Evolutionary conservation across 2,797 vertebrate genomes (phyloP).

Genomic region (Anguilla anguilla): DNA sequence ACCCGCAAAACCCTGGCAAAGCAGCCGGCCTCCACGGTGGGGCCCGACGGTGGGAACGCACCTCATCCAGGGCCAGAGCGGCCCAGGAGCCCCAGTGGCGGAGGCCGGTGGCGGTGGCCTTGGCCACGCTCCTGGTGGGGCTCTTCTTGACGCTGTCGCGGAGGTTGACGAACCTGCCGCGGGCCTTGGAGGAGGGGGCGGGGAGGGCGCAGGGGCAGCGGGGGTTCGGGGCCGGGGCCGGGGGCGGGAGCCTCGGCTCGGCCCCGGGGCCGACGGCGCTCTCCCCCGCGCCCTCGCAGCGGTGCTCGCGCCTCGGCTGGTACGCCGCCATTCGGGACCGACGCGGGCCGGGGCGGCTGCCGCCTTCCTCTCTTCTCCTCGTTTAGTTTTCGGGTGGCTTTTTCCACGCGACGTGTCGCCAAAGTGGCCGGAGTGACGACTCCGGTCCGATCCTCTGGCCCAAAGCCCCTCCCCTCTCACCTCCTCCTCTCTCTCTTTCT

Average conservation of each 20-base stretch:
- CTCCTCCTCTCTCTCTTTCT: constrained; percentile 49
- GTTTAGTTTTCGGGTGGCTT: neutral
- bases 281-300: constrained; percentile 53
- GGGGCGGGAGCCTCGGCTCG: neutral
- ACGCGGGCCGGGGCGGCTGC: neutral
- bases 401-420: neutral
- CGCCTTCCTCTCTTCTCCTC: neutral
- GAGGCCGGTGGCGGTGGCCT: constrained; percentile 70
- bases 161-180: constrained; percentile 75
- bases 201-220: constrained; percentile 74
- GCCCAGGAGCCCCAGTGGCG: constrained; percentile 72
- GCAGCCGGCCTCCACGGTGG: neutral
- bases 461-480: constrained; percentile 37
- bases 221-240: constrained; percentile 35
- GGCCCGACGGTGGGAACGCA: constrained; percentile 49
- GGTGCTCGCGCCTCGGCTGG: constrained; percentile 72
- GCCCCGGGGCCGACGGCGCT: constrained; percentile 29
- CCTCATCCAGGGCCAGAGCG: constrained; percentile 67
- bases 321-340: constrained; percentile 68
- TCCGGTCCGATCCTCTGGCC: constrained; percentile 41
- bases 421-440: constrained; percentile 40
- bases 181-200: constrained; percentile 54
- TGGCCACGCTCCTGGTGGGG: constrained; percentile 79
- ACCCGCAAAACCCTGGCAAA: neutral
- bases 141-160: constrained; percentile 82